A percentile compares a stretch with the other conserved stretches of the same genome.
These are phyloP conservation scores for Ceryle rudis DNA, from an alignment of 2,797 vertebrate genomes.

Conservation along the genomic window DNA sequence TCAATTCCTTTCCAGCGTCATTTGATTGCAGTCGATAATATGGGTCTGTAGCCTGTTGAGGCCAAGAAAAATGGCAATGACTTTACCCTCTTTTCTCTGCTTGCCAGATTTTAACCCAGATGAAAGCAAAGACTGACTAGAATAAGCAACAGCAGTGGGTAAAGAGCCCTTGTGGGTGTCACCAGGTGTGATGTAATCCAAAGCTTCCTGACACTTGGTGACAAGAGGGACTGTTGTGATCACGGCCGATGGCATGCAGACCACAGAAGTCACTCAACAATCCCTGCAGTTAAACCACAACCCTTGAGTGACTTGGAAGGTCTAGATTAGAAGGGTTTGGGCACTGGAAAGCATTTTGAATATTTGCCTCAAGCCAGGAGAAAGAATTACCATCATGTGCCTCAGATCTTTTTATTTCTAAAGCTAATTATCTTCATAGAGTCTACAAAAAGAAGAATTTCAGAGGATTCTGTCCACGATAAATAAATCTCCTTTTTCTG, in stretches of 20 bases:
- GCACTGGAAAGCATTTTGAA: background rate
- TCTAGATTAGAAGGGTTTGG: background rate
- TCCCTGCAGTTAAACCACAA: background rate
- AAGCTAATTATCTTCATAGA: background rate
- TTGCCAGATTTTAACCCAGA: background rate
- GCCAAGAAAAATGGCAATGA: constrained; percentile 23
- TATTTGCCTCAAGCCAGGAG: background rate
- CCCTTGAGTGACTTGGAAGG: background rate
- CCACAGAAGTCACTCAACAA: background rate
- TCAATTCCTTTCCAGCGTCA: background rate
- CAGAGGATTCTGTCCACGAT: background rate
- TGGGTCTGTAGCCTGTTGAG: background rate
- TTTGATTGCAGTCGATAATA: background rate
- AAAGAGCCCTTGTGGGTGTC: background rate
- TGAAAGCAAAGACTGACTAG: background rate
- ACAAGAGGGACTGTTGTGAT: background rate
- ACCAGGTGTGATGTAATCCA: background rate
- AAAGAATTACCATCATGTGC: background rate
- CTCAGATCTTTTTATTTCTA: background rate
- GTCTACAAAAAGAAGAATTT: background rate
- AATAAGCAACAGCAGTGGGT: background rate
- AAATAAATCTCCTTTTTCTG: background rate
- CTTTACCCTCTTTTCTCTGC: background rate
- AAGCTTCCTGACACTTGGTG: background rate
- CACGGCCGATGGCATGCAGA: background rate